Evolutionary conservation across 2,797 vertebrate genomes (phyloP).

Genomic region (Octomys mimax): DNA sequence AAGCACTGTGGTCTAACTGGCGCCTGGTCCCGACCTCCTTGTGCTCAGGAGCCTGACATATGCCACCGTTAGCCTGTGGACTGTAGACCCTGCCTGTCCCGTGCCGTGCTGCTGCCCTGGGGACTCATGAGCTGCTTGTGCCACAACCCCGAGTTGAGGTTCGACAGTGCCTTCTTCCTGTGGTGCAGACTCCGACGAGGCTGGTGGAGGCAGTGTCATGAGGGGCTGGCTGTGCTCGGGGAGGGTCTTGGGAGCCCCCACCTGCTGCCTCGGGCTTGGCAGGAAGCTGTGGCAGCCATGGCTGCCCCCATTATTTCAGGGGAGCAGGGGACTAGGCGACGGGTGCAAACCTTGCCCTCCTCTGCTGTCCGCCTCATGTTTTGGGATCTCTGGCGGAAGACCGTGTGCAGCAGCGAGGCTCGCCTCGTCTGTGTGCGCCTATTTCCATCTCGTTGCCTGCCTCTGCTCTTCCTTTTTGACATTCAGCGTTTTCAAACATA

Average conservation of each 20-base stretch:
- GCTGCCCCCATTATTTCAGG: fast-evolving
- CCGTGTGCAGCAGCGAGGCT: conserved; percentile 32
- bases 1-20: fast-evolving
- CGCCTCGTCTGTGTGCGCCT: conserved; percentile 42
- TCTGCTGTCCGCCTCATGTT: neutral
- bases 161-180: neutral
- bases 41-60: neutral
- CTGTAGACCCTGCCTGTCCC: neutral
- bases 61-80: neutral
- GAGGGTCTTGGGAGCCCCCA: neutral
- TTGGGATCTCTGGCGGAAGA: conserved; percentile 60
- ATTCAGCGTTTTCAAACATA: conserved; percentile 77
- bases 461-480: conserved; percentile 72
- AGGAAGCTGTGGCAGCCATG: no score
- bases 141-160: neutral
- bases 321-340: fast-evolving
- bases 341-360: neutral
- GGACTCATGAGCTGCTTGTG: neutral
- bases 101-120: neutral
- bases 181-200: neutral
- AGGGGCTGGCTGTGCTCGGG: neutral
- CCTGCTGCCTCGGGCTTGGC: neutral
- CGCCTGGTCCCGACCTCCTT: fast-evolving
- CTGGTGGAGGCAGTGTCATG: neutral
- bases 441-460: conserved; percentile 64